Base-by-base conservation (phyloP, 2,888 invertebrate species). In the Poecilus cupreus region DNA sequence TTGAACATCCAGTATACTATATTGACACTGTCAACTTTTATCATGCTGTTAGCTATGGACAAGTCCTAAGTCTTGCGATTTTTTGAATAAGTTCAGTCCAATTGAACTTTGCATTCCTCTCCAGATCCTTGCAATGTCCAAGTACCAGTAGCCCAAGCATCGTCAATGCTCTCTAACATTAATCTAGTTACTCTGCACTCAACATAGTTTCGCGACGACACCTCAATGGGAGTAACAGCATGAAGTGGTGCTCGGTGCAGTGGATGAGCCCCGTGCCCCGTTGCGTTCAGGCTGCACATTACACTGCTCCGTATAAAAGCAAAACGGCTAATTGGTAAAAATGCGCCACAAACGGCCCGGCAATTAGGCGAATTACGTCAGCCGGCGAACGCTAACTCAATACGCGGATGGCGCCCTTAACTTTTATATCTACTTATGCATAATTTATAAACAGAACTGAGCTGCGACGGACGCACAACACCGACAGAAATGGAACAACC, bases 351-450 rank as follows among this genome's bases (percentile, higher is more conserved):
- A 86, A 86, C 85, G 86, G 84, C 83, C 85, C 86, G 85, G 85
- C 86, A 86, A 86, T 86, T 87, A 87, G 83, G 82, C 82, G 85
- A 86, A 86, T 86, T 86, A 86, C 86, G 86, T 85, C 85, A 85
- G 85, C 85, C 85, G 84, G 84, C 84, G 84, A 84, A 84, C 84
- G 84, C 85, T 87, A 87, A 87, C 87, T 85, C 85, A 86, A 87
- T 87, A 86, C 85, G 83, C 16, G 32, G 75, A 51, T 84, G 80
- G 83, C 85, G 84, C 86, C 86, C 86, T 86, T 86, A 85, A 85
- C 86, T 86, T 86, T 86, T 86, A 86, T 87, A 86, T 86, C 84
- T 86, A 85, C 85, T 86, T 84, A 83, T 87, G 86, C 85, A 87
- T 87, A 86, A 87, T 87, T 87, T 85, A 87, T 86, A 85, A 82